phyloP scores from a whole-genome alignment of 37 sponge, comb jelly and placozoan genomes.

The Bolinopsis microptera region DNA sequence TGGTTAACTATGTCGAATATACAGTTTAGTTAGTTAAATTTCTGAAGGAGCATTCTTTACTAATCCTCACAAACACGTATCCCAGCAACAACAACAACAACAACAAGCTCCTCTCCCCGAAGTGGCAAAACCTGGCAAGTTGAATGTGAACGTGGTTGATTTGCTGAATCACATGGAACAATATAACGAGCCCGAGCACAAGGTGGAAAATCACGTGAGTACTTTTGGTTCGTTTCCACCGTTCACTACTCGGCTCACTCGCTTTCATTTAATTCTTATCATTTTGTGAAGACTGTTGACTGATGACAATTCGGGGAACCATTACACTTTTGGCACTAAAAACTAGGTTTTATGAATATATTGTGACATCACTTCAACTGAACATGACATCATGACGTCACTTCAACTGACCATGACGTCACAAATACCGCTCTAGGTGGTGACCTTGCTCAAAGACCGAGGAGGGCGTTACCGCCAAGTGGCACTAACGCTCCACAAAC shows the following conservation, averaged over 20 bases:
- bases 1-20: no score
- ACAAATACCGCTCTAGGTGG: neutral
- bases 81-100: no score
- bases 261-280: no score
- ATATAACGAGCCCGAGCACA: neutral
- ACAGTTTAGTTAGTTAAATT: no score
- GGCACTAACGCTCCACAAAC: slow-evolving; percentile 18
- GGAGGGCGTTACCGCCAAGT: neutral
- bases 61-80: no score
- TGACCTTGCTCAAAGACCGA: neutral
- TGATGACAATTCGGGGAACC: no score
- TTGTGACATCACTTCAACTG: no score
- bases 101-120: neutral
- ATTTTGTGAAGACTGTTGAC: no score
- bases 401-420: neutral
- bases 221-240: neutral
- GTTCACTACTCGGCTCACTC: no score
- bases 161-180: neutral
- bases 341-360: no score
- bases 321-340: no score
- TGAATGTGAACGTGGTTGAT: slow-evolving; percentile 1
- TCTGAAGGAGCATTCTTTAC: no score
- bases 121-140: neutral
- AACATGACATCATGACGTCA: neutral
- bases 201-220: neutral